Conservation (phyloP, 1,140 invertebrate species). For the Bombus confusus region DNA sequence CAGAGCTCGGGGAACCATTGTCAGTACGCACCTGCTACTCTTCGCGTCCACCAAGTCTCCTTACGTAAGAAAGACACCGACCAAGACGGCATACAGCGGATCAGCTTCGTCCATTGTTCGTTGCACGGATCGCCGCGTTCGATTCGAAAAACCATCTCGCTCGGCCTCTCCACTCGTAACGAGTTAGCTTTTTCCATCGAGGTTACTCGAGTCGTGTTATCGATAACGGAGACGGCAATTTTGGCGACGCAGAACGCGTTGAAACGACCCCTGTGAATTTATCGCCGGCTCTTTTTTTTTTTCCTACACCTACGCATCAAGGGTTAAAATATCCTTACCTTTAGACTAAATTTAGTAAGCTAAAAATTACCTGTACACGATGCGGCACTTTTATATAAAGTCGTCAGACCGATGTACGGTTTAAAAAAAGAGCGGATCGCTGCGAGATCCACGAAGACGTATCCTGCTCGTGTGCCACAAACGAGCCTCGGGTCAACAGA, state of each 20-base stretch:
- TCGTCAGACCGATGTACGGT: background rate
- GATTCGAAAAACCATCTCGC: background rate
- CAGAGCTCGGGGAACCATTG: background rate
- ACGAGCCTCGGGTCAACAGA: background rate
- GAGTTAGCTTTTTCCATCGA: no score
- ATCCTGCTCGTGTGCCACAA: constrained; percentile 22
- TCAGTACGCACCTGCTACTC: constrained; percentile 33
- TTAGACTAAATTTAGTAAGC: background rate
- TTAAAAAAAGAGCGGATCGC: background rate
- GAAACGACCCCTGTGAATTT: no score
- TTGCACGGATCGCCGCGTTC: background rate
- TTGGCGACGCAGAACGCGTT: no score
- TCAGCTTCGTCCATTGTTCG: constrained; percentile 14
- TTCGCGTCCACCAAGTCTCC: constrained; percentile 7
- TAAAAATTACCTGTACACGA: background rate
- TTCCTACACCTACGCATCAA: background rate
- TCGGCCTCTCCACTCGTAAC: background rate
- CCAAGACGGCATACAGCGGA: background rate
- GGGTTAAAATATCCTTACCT: background rate
- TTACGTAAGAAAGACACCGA: constrained; percentile 44
- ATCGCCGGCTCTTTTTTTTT: background rate
- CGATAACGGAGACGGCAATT: background rate
- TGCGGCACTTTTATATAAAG: background rate
- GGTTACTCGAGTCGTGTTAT: no score
- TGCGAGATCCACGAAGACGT: constrained; percentile 6